Conservation (phyloP, 1,140 invertebrate genomes). For the Bombyx mandarina region DNA sequence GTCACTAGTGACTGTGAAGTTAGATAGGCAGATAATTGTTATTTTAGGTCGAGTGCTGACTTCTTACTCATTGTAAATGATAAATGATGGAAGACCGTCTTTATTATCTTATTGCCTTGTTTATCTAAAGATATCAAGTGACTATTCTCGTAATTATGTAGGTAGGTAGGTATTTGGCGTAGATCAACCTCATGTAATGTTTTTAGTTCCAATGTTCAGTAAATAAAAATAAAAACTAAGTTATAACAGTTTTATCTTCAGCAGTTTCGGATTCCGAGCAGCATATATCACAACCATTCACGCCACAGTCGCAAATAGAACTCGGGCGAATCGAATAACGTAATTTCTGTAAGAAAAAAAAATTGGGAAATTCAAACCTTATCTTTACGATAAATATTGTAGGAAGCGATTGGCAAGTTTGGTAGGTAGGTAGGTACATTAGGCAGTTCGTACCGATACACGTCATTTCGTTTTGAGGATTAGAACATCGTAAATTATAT, state of each 20-base stretch:
- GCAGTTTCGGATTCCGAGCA: conserved; percentile 57
- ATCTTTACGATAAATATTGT: conserved; percentile 8
- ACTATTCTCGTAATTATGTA: conserved; percentile 5
- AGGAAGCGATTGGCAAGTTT: conserved; percentile 3
- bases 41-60: conserved; percentile 43
- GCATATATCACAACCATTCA: conserved; percentile 59
- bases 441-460: not conserved
- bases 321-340: conserved; percentile 55
- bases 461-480: not conserved
- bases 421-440: not conserved
- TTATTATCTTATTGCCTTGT: conserved; percentile 42
- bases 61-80: conserved; percentile 29
- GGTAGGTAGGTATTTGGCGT: not conserved
- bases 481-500: not conserved
- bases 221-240: conserved; percentile 30
- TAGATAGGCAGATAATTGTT: conserved; percentile 11
- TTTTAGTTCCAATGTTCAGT: not conserved
- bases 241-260: conserved; percentile 53
- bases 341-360: conserved; percentile 50
- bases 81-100: conserved; percentile 35
- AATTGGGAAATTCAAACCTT: conserved; percentile 5
- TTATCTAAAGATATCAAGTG: conserved; percentile 37
- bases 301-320: conserved; percentile 56
- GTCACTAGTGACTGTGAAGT: too few relatives aligned
- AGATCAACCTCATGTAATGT: conserved; percentile 2